Evolutionary conservation across 2,888 invertebrate species (phyloP), one percentile per base, ranked within the genome.

Genomic region (Hirtodrosophila duncani): DNA sequence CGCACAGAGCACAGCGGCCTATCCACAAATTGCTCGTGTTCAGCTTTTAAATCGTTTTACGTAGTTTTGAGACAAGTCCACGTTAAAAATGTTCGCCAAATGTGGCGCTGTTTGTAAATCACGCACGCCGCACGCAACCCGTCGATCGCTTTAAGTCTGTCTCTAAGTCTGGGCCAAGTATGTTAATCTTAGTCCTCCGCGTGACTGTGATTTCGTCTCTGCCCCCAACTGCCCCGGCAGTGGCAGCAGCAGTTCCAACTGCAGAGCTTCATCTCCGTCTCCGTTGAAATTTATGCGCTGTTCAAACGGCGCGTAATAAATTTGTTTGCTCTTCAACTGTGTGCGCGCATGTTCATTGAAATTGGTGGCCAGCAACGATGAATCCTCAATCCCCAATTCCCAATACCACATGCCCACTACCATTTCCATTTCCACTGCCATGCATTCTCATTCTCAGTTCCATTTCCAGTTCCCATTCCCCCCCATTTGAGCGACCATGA

Each of bases 221-320:
- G 3, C 14, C 23, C 33, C 34, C n/a, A 7, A 8, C 13, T 33
- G 29, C 29, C 5, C 23, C 14, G 38, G 43, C 11, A 8, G 14
- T 17, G 23, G 24, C 41, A 34, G 36, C 14, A 14, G 21, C 39
- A 37, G 27, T 38, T 51, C 41, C 39, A 34, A 43, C 16, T 23
- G 27, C 20, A 42, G 23, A 29, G 41, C 34, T 45, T 37, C 20
- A 20, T 14, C 26, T 42, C 23, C 60, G 60, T 43, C 36, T 60
- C 48, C 44, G 55, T 48, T 66, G 67, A 78, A 78, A 78, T 78
- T 78, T 82, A 78, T 82, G 83, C 82, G 78, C 83, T 78, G 78
- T 82, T 82, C 78, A 82, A 78, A 81, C 77, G 78, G 83, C 83
- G 78, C 78, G 78, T 82, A 78, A 78, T 78, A 78, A 78, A 78